Base-by-base conservation (phyloP, 2,888 invertebrate species). In the Azorinus chamasolen region DNA sequence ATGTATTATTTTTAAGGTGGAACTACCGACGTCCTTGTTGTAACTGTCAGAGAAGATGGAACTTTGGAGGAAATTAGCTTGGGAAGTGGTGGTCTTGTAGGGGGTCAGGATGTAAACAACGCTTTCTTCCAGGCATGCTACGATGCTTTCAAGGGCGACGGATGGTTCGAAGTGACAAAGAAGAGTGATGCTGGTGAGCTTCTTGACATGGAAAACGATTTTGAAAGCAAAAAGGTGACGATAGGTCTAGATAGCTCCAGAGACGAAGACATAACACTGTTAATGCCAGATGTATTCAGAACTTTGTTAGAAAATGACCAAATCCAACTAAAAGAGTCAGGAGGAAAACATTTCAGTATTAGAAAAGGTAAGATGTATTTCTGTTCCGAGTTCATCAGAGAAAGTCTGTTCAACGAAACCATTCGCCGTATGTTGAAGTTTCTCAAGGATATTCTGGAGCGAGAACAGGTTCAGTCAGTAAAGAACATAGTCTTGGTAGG, bases 211-310 rank as follows among this genome's bases (percentile, higher is more conserved):
- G 76, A 76, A 16, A 22, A 71, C 5, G 66, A 76, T 12, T 76
- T 76, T 58, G 76, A 76, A 46, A 53, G 55, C n/a, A 61, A 46
- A n/a, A 76, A 76, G 22, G 64, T 70, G 12, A 37, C 61, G 12
- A 62, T 76, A 8, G 59, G 62, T 18, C 22, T 25, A 3, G 53
- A 63, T 32, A 58, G 39, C n/a, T 16, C 24, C 20, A 39, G 45
- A 18, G 59, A 54, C 3, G 59, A 64, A 48, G n/a, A 25, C n/a
- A 64, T 75, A 16, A 32, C 39, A 12, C 39, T 75, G 6, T 22
- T 37, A 12, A 22, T 63, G 20, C 65, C 73, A 8, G 39, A 54
- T 18, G 14, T 24, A 5, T 22, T 73, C 2, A 45, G 41, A 24
- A 24, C 50, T n/a, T 25, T 24, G 16, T 8, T 73, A 18, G n/a